Evolutionary conservation across 2,888 invertebrate genomes (phyloP), one percentile per base, ranked within the genome.

Genomic region (Noctua janthe): DNA sequence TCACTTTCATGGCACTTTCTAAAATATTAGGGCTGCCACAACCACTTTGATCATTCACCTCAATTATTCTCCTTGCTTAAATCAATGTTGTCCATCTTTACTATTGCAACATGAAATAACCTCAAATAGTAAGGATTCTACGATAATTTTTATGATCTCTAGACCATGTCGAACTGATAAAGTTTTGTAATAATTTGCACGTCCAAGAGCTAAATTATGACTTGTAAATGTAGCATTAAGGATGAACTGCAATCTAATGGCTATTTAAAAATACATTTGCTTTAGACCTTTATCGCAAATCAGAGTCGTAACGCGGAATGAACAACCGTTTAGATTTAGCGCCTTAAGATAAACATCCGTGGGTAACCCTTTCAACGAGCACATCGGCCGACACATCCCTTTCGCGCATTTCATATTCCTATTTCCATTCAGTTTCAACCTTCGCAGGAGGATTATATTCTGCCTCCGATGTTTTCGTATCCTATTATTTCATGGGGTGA

Each of bases 401-500:
- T 95, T 93, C 93, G 91, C 95, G 94, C 95, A 96, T 96, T 97
- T 96, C 97, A 96, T 97, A 96, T 97, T 97, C 96, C 93, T 95
- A 95, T 95, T 96, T 94, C 95, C 95, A 96, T 96, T 96, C 95
- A 95, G 94, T 94, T 29, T 94, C 96, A 95, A 96, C 95, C 96
- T 97, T 94, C 95, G 94, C 94, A 95, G 94, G 94, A 95, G 97
- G 97, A 97, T 97, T 97, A 97, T 97, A 95, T 96, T 96, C 95
- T 96, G 95, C 95, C 95, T 96, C 94, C 96, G 94, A 97, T 97
- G 96, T 97, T 97, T 97, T 97, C 96, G 94, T 96, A 97, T 97
- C 97, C 96, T 96, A 97, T 97, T 97, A 97, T 97, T 96, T 96
- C 96, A 94, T 96, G 93, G 97, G 96, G 97, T 96, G 97, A 96